A percentile compares a stretch with the other conserved stretches of the same genome.
phyloP scores from a whole-genome alignment of 2,888 invertebrate species.

The Iselma pallidipennis region DNA sequence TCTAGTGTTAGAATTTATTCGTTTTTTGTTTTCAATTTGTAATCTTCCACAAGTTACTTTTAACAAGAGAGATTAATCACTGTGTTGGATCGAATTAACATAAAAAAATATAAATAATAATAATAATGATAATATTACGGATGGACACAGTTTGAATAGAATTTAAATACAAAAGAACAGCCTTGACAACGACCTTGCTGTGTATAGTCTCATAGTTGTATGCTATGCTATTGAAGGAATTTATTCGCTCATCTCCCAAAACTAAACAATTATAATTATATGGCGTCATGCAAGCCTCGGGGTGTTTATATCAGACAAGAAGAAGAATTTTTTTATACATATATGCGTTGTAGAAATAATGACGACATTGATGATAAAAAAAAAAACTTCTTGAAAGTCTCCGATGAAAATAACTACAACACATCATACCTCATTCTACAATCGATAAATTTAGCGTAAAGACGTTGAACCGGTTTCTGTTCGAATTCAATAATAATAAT shows the following conservation, averaged over 20 bases:
- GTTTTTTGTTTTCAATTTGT: too few species aligned
- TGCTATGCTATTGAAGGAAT: too few species aligned
- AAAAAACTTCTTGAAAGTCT: not conserved
- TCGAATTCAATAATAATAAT: too few species aligned
- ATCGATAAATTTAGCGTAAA: not conserved
- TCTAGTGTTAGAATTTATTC: too few species aligned
- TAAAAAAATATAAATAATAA: not conserved
- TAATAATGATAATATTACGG: not conserved
- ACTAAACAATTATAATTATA: not conserved
- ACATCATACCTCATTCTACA: not conserved
- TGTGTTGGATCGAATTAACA: too few species aligned
- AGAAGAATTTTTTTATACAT: too few species aligned
- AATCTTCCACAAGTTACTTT: too few species aligned
- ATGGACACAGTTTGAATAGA: not conserved
- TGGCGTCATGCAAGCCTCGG: not conserved
- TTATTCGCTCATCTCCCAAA: not conserved
- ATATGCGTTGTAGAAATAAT: not conserved
- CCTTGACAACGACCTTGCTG: not conserved
- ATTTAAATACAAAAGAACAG: not conserved
- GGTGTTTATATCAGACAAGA: not conserved
- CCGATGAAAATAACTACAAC: too few species aligned
- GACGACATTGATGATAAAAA: not conserved
- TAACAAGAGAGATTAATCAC: too few species aligned
- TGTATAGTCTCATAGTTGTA: not conserved
- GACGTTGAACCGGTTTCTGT: too few species aligned